Evolutionary conservation across 1,140 invertebrate species (phyloP), one percentile per base, ranked within the genome.

Genomic region (Pseudomyrmex pallidus): DNA sequence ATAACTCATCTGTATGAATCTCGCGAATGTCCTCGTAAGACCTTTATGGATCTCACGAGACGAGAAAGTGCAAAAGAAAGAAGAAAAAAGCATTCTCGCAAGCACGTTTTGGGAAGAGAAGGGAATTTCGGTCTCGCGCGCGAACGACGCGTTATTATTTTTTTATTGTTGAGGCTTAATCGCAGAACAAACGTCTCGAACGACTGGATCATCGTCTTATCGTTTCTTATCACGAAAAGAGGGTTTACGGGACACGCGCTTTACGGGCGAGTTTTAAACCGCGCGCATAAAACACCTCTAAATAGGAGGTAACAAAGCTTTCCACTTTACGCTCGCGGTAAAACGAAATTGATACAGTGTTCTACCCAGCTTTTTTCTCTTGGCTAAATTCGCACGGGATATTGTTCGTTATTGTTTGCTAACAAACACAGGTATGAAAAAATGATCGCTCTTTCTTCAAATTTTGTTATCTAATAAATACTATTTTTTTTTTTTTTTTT

Each of bases 331-430:
- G 59, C 22, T 83, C 54, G 22, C 25, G 74, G 74, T 66, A 83
- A 83, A 83, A 66, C 78, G 74, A 78, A 59, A 48, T 80, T 83
- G 74, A 83, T 64, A 83, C 73, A 63, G 63, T 78, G 17, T 78
- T 68, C 52, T 83, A 2, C 0, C 2, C 35, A 57, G 17, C 35
- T 12, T 57, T 35, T 8, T 52, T 74, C 13, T 20, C 25, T 12
- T 22, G 44, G 46, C 20, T 56, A 46, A 22, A 52, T 62, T 48
- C 52, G 61, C 61, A 10, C 57, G 25, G 8, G 22, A 12, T 56
- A 70, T 62, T 25, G 20, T 25, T 74, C 5, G n/a, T 62, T 76
- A 72, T 20, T 35, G 5, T 10, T 52, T 35, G 73, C 48, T 15
- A 63, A 50, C 12, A 3, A 44, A 46, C 13, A 8, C 5, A 5